phyloP scores from a whole-genome alignment of 2,797 vertebrate species.

The Propithecus deckenii region DNA sequence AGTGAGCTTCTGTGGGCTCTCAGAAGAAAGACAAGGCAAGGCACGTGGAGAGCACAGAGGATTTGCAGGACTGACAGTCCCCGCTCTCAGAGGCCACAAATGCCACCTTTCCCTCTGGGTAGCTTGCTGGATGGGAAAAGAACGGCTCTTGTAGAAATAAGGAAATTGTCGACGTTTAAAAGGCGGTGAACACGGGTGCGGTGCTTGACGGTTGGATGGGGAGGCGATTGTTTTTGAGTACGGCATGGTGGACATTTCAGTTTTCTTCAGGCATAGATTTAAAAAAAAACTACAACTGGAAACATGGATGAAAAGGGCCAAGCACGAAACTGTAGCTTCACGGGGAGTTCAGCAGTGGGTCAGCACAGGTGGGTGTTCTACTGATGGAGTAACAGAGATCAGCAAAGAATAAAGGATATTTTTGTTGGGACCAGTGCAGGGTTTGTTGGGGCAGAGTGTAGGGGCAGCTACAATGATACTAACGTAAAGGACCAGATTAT shows the following conservation, averaged over 20 bases:
- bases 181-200: background rate
- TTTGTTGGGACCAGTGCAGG: background rate
- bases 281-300: background rate
- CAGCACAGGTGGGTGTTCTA: background rate
- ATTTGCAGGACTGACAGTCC: background rate
- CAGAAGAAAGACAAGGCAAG: background rate
- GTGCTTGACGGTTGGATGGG: background rate
- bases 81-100: background rate
- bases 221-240: background rate
- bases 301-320: background rate
- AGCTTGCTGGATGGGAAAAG: background rate
- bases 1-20: background rate
- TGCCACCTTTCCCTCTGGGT: background rate
- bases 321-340: background rate
- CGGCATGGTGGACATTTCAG: background rate
- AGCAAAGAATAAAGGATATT: background rate
- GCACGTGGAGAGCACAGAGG: fast-evolving
- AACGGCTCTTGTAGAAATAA: background rate
- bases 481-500: background rate
- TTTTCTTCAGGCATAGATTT: background rate
- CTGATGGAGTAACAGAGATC: background rate
- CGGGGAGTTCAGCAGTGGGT: background rate
- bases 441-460: background rate
- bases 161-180: background rate
- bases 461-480: background rate